Conservation (phyloP, 2,113 vertebrate species). For the Dicrurus megarhynchus region DNA sequence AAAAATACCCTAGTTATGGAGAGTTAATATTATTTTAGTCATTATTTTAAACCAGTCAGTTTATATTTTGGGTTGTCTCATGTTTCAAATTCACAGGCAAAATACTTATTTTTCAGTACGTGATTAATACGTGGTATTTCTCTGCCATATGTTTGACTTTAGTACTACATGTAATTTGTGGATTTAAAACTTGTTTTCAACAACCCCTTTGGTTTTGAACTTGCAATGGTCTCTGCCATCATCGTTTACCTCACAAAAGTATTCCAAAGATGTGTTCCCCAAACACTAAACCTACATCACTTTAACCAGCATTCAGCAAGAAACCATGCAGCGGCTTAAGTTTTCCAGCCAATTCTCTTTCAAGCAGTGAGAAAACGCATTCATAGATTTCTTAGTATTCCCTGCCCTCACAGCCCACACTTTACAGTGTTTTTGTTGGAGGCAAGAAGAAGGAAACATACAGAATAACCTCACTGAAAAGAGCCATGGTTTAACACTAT, state of each 20-base stretch:
- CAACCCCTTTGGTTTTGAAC: background rate
- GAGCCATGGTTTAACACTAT: slow-evolving; percentile 25
- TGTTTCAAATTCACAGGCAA: background rate
- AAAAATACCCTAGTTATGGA: background rate
- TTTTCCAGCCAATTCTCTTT: slow-evolving; percentile 33
- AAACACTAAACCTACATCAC: slow-evolving; percentile 11
- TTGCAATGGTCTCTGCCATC: background rate
- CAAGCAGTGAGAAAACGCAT: slow-evolving; percentile 20
- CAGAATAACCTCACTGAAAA: slow-evolving; percentile 20
- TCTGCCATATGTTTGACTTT: background rate
- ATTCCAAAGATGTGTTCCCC: slow-evolving; percentile 17
- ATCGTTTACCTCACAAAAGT: slow-evolving; percentile 11
- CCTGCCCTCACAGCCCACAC: slow-evolving; percentile 5
- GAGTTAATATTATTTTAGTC: background rate
- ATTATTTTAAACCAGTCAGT: background rate
- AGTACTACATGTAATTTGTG: background rate
- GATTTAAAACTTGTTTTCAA: background rate
- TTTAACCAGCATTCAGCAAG: background rate
- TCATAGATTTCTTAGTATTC: slow-evolving; percentile 22
- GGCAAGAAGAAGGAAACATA: background rate
- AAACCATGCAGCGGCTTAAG: background rate
- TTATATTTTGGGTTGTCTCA: background rate
- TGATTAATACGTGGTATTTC: background rate
- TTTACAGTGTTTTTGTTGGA: slow-evolving; percentile 54
- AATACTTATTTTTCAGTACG: background rate